Percentiles rank a stretch among this genome's conserved stretches.
phyloP scores from a whole-genome alignment of 2,113 vertebrate species.

The Tursiops truncatus region DNA sequence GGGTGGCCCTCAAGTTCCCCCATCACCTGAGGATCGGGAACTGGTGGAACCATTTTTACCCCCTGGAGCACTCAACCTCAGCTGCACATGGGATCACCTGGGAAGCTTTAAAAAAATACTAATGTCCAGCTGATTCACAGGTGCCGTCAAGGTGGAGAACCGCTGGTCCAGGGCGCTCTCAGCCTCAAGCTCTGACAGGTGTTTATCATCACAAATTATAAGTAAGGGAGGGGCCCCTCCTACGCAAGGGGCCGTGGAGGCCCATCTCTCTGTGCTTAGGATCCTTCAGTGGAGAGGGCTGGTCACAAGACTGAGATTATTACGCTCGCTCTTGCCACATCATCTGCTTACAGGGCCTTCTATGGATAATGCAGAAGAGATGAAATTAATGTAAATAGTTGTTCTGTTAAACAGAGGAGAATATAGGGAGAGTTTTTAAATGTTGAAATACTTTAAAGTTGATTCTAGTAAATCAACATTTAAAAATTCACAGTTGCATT shows the following conservation, averaged over 20 bases:
- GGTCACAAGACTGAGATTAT: neutral
- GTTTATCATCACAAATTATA: neutral
- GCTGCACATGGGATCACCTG: neutral
- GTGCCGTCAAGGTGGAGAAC: too few species aligned
- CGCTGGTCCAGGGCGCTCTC: neutral
- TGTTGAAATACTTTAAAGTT: neutral
- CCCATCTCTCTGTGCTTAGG: neutral
- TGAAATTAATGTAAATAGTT: neutral
- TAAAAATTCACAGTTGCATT: neutral
- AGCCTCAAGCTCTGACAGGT: neutral
- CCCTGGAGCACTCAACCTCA: neutral
- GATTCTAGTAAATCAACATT: neutral
- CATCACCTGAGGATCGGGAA: neutral
- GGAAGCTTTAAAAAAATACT: neutral
- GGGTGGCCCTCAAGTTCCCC: too few species aligned
- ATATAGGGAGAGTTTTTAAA: neutral
- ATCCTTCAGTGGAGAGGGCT: neutral
- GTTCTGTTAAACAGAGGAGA: neutral
- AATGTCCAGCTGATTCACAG: neutral
- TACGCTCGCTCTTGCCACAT: fast-evolving
- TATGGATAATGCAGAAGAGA: neutral
- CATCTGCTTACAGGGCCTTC: neutral
- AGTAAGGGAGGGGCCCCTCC: neutral
- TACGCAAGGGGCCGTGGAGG: fast-evolving
- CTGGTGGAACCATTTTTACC: neutral